Evolutionary conservation across 2,888 invertebrate species (phyloP), one percentile per base, ranked within the genome.

Genomic region (Crossocerus cetratus): DNA sequence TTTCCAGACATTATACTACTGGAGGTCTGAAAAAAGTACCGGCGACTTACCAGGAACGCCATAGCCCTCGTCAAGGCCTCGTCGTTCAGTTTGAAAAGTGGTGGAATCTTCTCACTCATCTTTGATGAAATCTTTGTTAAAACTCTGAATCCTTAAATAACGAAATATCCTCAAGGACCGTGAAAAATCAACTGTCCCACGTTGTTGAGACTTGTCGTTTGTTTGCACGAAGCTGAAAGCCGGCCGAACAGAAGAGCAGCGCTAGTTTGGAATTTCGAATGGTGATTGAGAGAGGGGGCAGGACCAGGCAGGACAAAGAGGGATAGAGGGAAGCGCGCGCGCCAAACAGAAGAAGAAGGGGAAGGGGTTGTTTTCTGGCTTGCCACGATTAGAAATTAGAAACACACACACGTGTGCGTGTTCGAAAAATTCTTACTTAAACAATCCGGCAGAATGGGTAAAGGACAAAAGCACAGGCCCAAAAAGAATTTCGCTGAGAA

Each of bases 31-130:
- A 18, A 49, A 22, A 69, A 2, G 49, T 57, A n/a, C 8, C 11
- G 4, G 14, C 5, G 4, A 4, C 84, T 90, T 88, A 92, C 92
- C 54, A 83, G 71, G 42, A 90, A 62, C 14, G 86, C 69, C 61
- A 92, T 84, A 81, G 93, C 94, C 61, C 92, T 93, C 69, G 93
- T 93, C 85, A 94, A 90, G 68, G 93, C 92, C 55, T 91, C 91
- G 3, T 93, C 92, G 86, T 94, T 93, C 22, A 93, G 90, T 68
- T 94, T 94, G n/a, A 94, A 90, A 69, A 92, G 91, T 2, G 53
- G 55, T n/a, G n/a, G n/a, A n/a, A n/a, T 32, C 43, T 16, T 23
- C 0, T 56, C 45, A 54, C 20, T 66, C 75, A 75, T 76, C 3
- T 22, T 58, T 44, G 16, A 8, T 32, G 18, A 45, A 20, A 45